Conservation (phyloP, 2,113 vertebrate species). For the Bos indicus region DNA sequence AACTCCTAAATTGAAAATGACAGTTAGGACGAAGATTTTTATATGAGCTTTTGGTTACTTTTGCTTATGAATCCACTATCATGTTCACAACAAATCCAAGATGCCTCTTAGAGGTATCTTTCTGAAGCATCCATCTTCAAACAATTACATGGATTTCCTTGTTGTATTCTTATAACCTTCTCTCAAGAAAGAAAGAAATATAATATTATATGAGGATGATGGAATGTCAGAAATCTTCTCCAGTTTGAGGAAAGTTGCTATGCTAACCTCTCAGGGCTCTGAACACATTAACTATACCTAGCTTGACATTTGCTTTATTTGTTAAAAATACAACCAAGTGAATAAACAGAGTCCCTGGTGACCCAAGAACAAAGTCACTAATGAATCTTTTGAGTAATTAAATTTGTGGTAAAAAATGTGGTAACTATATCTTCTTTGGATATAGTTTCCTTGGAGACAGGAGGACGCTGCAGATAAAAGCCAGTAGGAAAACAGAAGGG, state of each 20-base stretch:
- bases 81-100: neutral
- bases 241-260: neutral
- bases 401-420: neutral
- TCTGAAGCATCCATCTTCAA: neutral
- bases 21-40: neutral
- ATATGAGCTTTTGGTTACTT: neutral
- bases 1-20: neutral
- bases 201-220: neutral
- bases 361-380: neutral
- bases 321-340: neutral
- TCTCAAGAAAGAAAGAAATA: neutral
- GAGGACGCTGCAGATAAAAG: neutral
- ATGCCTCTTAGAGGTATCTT: neutral
- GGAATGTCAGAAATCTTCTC: neutral
- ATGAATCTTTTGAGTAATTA: slow-evolving; percentile 40
- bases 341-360: slow-evolving; percentile 4
- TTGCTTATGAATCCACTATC: neutral
- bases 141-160: neutral
- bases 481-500: neutral
- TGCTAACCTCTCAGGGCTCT: neutral
- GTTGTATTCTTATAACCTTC: neutral
- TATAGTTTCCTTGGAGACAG: slow-evolving; percentile 2
- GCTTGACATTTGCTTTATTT: neutral
- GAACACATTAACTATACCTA: neutral
- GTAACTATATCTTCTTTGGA: neutral